Evolutionary conservation across 2,113 vertebrate species (phyloP).

Genomic region (Lycocorax pyrrhopterus): DNA sequence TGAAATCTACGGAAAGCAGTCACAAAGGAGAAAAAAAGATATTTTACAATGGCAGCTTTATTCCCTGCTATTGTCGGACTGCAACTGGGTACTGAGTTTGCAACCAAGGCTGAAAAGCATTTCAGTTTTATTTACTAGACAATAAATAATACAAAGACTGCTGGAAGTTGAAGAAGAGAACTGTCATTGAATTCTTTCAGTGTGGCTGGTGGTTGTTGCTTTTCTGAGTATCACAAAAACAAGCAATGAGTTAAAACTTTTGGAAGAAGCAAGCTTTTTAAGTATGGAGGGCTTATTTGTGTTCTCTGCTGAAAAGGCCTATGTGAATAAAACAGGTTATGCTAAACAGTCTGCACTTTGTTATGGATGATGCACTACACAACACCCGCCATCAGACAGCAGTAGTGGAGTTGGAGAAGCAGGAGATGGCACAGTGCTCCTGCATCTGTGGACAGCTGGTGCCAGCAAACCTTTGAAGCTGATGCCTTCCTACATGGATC

Average conservation of each 20-base stretch:
- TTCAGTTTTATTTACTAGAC: conserved; percentile 61
- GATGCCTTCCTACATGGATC: neutral
- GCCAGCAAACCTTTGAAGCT: neutral
- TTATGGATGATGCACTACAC: neutral
- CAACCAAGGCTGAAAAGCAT: conserved; percentile 46
- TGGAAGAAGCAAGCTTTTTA: neutral
- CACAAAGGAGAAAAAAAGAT: conserved; percentile 22
- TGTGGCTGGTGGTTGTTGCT: neutral
- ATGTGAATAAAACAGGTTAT: neutral
- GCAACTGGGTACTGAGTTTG: conserved; percentile 30
- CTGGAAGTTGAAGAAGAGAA: conserved; percentile 20
- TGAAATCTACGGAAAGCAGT: conserved; percentile 47
- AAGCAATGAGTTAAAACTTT: neutral
- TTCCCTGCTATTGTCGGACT: conserved; percentile 48
- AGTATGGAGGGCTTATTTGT: neutral
- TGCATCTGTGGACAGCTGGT: neutral
- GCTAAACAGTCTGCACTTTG: neutral
- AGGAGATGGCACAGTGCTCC: neutral
- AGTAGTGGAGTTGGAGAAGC: neutral
- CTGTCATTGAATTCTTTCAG: neutral
- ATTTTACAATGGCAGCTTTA: conserved; percentile 50
- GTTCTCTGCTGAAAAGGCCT: neutral
- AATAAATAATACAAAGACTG: conserved; percentile 55
- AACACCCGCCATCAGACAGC: neutral
- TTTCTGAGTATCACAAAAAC: neutral